These are phyloP conservation scores for Microplitis manilae DNA, from an alignment of 2,888 invertebrate genomes.

Conservation along the genomic window DNA sequence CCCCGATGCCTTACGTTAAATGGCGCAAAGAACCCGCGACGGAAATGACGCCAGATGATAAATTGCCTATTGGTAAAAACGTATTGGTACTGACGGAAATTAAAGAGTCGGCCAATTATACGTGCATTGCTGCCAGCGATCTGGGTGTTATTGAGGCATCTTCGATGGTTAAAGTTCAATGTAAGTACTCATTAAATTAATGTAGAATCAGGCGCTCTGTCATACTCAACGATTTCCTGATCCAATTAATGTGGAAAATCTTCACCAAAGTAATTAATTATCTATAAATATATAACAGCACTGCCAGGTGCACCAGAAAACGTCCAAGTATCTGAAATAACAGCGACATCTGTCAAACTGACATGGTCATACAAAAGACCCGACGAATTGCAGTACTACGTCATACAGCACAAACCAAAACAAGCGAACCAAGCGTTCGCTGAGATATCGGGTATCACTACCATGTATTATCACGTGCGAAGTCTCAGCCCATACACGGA, in stretches of 20 bases:
- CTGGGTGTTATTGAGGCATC: constrained; percentile 92
- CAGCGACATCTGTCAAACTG: constrained; percentile 92
- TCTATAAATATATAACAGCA: constrained; percentile 74
- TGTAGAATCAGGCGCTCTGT: background rate
- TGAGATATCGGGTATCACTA: constrained; percentile 93
- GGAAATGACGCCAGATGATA: constrained; percentile 91
- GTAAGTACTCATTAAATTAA: constrained; percentile 75
- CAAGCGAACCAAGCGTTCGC: constrained; percentile 92
- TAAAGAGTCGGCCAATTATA: constrained; percentile 94
- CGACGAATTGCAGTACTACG: constrained; percentile 94
- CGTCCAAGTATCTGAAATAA: constrained; percentile 92
- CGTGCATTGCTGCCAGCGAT: constrained; percentile 95
- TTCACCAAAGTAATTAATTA: too few relatives aligned
- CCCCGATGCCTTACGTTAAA: constrained; percentile 98
- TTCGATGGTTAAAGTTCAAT: constrained; percentile 95
- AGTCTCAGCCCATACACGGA: constrained; percentile 94
- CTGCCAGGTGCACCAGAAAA: constrained; percentile 92
- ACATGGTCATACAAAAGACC: constrained; percentile 93
- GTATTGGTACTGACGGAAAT: constrained; percentile 89
- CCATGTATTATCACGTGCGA: constrained; percentile 92
- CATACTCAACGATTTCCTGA: too few relatives aligned
- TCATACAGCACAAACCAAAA: constrained; percentile 97
- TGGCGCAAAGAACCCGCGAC: constrained; percentile 88
- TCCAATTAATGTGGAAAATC: too few relatives aligned
- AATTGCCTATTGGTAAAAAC: constrained; percentile 88